Conservation (phyloP, 2,888 invertebrate genomes). For the Agrotis puta region DNA sequence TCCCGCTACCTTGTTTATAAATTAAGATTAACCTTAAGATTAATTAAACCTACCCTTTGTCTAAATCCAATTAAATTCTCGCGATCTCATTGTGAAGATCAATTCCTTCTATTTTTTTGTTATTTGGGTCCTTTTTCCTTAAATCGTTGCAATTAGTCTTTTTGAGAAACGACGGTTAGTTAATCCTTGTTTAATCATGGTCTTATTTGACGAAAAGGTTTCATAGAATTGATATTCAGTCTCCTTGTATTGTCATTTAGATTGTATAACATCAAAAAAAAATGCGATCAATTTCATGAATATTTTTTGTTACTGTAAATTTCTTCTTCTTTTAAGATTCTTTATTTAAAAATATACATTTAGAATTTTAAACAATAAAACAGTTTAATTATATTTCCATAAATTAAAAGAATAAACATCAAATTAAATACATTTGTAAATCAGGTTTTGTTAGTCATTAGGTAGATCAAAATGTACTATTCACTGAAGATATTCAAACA, state of each 20-base stretch:
- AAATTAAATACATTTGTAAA: not conserved
- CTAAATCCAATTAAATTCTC: conserved; percentile 56
- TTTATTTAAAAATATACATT: too few relatives aligned
- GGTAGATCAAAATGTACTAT: too few relatives aligned
- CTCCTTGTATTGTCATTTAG: not conserved
- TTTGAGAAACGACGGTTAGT: conserved; percentile 1
- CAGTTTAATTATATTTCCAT: too few relatives aligned
- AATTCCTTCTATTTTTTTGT: conserved; percentile 36
- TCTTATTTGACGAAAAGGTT: conserved; percentile 11
- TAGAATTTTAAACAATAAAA: too few relatives aligned
- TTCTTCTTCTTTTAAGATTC: too few relatives aligned
- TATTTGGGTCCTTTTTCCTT: conserved; percentile 22
- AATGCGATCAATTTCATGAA: too few relatives aligned
- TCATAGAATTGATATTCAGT: not conserved
- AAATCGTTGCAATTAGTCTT: conserved; percentile 34
- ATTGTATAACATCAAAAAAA: too few relatives aligned
- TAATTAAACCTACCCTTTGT: conserved; percentile 55
- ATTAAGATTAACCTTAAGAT: conserved; percentile 49
- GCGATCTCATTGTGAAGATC: conserved; percentile 38
- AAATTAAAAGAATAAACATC: too few relatives aligned
- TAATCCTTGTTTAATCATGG: conserved; percentile 8
- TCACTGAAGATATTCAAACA: too few relatives aligned
- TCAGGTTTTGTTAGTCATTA: too few relatives aligned
- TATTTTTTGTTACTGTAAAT: too few relatives aligned
- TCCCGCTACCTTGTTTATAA: conserved; percentile 31